Evolutionary conservation across 2,888 invertebrate species (phyloP).

Genomic region (Acrobasis consociella): DNA sequence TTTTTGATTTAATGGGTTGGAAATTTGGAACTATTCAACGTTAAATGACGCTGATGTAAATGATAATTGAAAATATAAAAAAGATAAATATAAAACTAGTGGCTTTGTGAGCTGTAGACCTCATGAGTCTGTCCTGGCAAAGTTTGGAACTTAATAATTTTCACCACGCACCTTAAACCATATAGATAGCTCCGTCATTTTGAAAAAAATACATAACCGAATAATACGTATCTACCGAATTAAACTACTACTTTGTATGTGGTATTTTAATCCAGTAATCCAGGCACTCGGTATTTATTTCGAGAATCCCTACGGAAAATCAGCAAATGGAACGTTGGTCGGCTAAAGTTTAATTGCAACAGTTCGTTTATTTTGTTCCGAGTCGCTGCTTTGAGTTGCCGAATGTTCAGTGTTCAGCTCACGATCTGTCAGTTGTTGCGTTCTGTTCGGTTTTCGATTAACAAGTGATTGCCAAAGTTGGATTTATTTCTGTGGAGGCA

Average conservation of each 20-base stretch:
- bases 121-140: too few relatives aligned
- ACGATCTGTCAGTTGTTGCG: neutral
- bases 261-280: neutral
- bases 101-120: too few relatives aligned
- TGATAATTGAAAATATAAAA: too few relatives aligned
- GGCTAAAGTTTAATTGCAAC: slow-evolving; percentile 54
- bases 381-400: neutral
- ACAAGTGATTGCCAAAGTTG: slow-evolving; percentile 12
- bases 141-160: too few relatives aligned
- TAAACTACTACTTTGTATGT: neutral
- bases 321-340: slow-evolving; percentile 36
- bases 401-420: neutral
- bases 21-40: too few relatives aligned
- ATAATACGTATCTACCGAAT: neutral
- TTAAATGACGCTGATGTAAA: too few relatives aligned
- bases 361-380: slow-evolving; percentile 48
- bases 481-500: neutral
- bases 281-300: neutral
- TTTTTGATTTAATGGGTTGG: too few relatives aligned
- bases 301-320: slow-evolving; percentile 16
- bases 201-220: too few relatives aligned
- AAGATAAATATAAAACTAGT: too few relatives aligned
- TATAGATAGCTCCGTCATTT: too few relatives aligned
- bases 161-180: too few relatives aligned
- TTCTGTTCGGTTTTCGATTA: slow-evolving; percentile 7